Evolutionary conservation across 2,113 vertebrate species (phyloP).

Genomic region (Tor tambroides): DNA sequence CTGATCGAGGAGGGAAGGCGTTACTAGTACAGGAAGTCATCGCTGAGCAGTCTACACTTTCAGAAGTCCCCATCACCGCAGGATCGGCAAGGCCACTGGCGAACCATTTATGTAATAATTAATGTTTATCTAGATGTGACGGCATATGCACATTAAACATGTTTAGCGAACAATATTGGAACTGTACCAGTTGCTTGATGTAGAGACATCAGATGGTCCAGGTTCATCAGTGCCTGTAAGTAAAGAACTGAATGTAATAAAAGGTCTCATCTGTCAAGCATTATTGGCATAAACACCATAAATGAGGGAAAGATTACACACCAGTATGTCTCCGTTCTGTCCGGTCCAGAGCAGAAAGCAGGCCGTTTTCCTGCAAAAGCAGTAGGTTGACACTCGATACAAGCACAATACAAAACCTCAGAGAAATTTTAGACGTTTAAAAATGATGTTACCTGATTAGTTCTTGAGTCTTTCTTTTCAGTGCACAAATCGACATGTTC

Average conservation of each 20-base stretch:
- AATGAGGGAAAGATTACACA: constrained; percentile 37
- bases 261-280: neutral
- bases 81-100: constrained; percentile 21
- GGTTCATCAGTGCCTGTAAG: constrained; percentile 46
- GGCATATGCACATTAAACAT: neutral
- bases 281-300: neutral
- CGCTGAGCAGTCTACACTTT: neutral
- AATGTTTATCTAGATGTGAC: neutral
- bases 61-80: neutral
- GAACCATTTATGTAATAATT: neutral
- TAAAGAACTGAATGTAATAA: neutral
- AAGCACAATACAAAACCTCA: neutral
- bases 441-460: constrained; percentile 49
- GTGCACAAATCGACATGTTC: constrained; percentile 86
- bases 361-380: constrained; percentile 64
- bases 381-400: neutral
- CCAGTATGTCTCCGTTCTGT: constrained; percentile 65
- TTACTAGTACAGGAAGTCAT: constrained; percentile 74
- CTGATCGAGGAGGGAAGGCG: constrained; percentile 78
- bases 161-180: neutral
- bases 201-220: constrained; percentile 50
- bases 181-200: constrained; percentile 35
- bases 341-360: constrained; percentile 73
- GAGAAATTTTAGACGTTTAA: neutral
- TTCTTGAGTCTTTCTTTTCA: constrained; percentile 19